A percentile compares a stretch with the other conserved stretches of the same genome.
These are phyloP conservation scores for Apeltes quadracus DNA, from an alignment of 2,113 vertebrate genomes.

Conservation along the genomic window DNA sequence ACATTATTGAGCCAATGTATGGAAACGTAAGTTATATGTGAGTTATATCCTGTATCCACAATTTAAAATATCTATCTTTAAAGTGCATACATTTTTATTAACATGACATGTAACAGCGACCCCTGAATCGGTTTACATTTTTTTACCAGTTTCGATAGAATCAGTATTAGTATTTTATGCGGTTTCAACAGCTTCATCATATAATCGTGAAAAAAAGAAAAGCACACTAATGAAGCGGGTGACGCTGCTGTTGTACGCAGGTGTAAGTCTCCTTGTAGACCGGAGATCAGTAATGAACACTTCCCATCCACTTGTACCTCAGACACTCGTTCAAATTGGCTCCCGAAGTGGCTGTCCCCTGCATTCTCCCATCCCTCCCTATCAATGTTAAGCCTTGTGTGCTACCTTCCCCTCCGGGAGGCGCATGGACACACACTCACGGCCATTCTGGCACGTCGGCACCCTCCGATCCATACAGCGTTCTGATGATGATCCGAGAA, in stretches of 20 bases:
- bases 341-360: slow-evolving; percentile 16
- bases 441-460: not conserved
- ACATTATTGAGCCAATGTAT: not conserved
- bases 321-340: slow-evolving; percentile 24
- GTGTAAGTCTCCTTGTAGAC: slow-evolving; percentile 3
- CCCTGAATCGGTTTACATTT: too few species aligned
- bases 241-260: not conserved
- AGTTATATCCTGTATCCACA: not conserved
- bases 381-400: slow-evolving; percentile 26
- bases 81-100: not conserved
- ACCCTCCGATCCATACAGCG: slow-evolving; percentile 21
- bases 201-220: not conserved
- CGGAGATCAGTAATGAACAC: slow-evolving; percentile 37
- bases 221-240: not conserved
- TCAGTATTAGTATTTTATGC: not conserved
- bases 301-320: slow-evolving; percentile 16
- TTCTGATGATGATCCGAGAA: not conserved
- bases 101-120: too few species aligned
- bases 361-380: slow-evolving; percentile 21
- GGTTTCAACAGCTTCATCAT: not conserved
- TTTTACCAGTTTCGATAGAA: too few species aligned
- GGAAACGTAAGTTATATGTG: not conserved
- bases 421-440: not conserved
- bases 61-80: slow-evolving; percentile 13
- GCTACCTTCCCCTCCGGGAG: not conserved